Conservation (phyloP, 2,797 vertebrate species). For the Sitta carolinensis region DNA sequence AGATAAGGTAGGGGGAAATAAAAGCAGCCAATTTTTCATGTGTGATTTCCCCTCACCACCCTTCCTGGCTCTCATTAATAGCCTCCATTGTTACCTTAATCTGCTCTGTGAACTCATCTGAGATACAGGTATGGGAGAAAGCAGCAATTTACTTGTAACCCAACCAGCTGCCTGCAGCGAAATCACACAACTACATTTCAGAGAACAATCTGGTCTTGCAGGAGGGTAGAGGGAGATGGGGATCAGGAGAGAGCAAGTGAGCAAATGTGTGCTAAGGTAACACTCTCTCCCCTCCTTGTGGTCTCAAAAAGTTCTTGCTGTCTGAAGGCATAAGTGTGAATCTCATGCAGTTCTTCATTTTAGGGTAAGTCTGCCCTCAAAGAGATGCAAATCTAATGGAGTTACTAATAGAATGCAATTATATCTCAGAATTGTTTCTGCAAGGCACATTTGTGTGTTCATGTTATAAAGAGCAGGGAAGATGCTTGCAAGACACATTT, state of each 20-base stretch:
- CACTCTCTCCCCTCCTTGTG: constrained; percentile 13
- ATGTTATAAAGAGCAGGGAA: neutral
- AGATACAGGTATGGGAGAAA: constrained; percentile 34
- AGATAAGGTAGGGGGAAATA: fast-evolving
- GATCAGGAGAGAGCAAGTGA: neutral
- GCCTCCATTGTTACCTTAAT: constrained; percentile 1
- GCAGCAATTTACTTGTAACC: neutral
- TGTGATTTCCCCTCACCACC: neutral
- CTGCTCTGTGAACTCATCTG: neutral
- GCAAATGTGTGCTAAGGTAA: neutral
- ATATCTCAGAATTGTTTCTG: neutral
- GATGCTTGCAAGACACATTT: neutral
- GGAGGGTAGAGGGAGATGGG: neutral
- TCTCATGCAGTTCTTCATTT: neutral
- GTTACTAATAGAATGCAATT: constrained; percentile 18
- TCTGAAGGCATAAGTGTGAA: neutral
- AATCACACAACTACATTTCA: neutral
- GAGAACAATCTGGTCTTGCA: neutral
- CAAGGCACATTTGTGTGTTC: neutral
- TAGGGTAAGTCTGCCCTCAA: neutral
- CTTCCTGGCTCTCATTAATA: constrained; percentile 18
- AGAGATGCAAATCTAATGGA: constrained; percentile 12
- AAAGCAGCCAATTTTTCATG: neutral
- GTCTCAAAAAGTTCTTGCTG: neutral
- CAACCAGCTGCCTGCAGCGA: constrained; percentile 35